phyloP scores from a whole-genome alignment of 2,888 invertebrate genomes.

The Catocala fraxini region DNA sequence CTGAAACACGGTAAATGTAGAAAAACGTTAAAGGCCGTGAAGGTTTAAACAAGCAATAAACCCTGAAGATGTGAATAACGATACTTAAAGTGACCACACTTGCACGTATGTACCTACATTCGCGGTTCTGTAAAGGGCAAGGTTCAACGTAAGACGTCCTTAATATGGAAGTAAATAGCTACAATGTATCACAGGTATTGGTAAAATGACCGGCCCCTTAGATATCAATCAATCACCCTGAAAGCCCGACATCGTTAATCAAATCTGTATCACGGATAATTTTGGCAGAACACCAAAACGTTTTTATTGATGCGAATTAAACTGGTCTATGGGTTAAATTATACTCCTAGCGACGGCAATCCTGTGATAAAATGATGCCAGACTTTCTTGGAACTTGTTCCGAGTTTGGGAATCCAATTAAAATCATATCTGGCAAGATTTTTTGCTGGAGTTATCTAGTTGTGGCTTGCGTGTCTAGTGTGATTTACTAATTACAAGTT shows the following conservation, averaged over 20 bases:
- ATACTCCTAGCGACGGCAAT: background rate
- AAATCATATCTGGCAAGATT: background rate
- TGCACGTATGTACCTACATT: too few species aligned
- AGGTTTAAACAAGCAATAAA: too few species aligned
- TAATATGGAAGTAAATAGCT: too few species aligned
- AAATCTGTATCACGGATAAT: constrained; percentile 14
- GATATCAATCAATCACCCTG: constrained; percentile 2
- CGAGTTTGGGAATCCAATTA: constrained; percentile 13
- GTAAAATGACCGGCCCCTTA: background rate
- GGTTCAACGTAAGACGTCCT: too few species aligned
- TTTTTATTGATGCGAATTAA: constrained; percentile 1
- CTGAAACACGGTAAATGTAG: too few species aligned
- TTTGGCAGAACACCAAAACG: constrained; percentile 19
- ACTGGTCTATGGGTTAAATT: background rate
- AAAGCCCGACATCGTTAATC: constrained; percentile 3
- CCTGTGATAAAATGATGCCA: background rate
- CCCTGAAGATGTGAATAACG: too few species aligned
- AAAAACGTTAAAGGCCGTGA: too few species aligned
- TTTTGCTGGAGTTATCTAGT: background rate
- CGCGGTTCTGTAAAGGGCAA: too few species aligned
- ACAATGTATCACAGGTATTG: background rate
- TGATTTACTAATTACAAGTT: too few species aligned
- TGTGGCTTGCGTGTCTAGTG: too few species aligned
- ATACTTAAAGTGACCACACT: too few species aligned
- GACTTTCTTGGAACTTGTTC: constrained; percentile 16